Evolutionary conservation across 2,797 vertebrate genomes (phyloP), one percentile per base, ranked within the genome.

Genomic region (Fistularia commersonii): DNA sequence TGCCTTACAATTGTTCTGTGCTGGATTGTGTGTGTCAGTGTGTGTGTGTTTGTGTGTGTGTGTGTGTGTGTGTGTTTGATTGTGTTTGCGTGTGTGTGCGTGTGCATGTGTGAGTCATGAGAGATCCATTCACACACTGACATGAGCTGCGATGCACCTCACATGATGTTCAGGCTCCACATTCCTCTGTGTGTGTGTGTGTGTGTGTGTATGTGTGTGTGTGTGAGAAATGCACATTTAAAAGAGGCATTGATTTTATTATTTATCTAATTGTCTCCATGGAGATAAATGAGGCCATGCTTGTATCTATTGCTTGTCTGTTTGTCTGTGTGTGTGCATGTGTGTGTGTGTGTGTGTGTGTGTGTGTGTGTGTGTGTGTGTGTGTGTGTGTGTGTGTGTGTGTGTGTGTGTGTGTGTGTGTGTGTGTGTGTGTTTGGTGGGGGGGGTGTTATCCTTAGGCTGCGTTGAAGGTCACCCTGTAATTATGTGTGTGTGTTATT

Each of bases 141-240:
- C 61, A 33, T 3, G 8, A 62, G 36, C 35, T 39, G 8, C 59
- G 66, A 66, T 57, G 48, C 45, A 14, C 6, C 52, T 73, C 76
- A 77, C 77, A 77, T 69, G 72, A 82, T 48, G 45, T 8, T 36
- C 43, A 51, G 44, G 23, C 49, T 41, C 41, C n/a, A n/a, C n/a
- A n/a, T n/a, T n/a, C n/a, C n/a, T n/a, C n/a, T n/a, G n/a, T n/a
- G n/a, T n/a, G n/a, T 38, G 45, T 23, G 1, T 54, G 9, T 41
- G 31, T 48, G 32, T 35, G 35, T 41, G 8, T 41, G 35, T 37
- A 40, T 3, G 44, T 13, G 34, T 47, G 54, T 45, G 53, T 34
- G 23, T 51, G 32, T 41, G 45, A 40, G 36, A 8, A 11, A n/a
- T 5, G 5, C 9, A 48, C 23, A 33, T 40, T 37, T 35, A 39